Evolutionary conservation across 2,888 invertebrate species (phyloP).

Genomic region (Stictocephala bisonia): DNA sequence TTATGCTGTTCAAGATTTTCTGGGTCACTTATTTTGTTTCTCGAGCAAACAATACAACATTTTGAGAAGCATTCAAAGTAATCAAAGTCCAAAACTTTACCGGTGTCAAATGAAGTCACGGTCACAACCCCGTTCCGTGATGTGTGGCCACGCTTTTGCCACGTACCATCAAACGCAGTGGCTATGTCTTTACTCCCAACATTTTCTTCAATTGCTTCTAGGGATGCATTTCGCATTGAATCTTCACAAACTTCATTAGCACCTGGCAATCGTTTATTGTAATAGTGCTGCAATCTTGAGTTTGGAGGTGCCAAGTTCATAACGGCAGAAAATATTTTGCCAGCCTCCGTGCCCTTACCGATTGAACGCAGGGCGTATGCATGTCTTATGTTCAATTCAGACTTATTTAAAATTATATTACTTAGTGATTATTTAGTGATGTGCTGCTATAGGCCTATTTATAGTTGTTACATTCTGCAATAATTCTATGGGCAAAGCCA

Average conservation of each 20-base stretch:
- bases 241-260: conserved; percentile 30
- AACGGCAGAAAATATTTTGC: conserved; percentile 22
- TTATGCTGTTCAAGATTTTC: conserved; percentile 28
- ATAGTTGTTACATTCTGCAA: conserved; percentile 7
- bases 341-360: conserved; percentile 22
- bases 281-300: conserved; percentile 11
- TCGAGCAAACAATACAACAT: conserved; percentile 4
- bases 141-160: conserved; percentile 32
- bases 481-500: conserved; percentile 9
- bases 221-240: conserved; percentile 33
- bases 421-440: background rate
- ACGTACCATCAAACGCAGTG: conserved; percentile 22
- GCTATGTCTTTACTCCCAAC: conserved; percentile 20
- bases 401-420: conserved; percentile 10
- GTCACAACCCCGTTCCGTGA: conserved; percentile 16
- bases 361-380: conserved; percentile 31
- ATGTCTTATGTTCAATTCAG: conserved; percentile 19
- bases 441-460: background rate
- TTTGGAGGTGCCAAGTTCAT: conserved; percentile 34
- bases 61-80: background rate
- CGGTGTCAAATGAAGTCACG: conserved; percentile 33
- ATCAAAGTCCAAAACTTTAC: conserved; percentile 2
- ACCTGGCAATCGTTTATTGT: conserved; percentile 1
- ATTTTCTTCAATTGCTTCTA: conserved; percentile 20
- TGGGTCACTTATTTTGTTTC: background rate